Percentiles rank a stretch among this genome's conserved stretches.
phyloP scores from a whole-genome alignment of 2,888 invertebrate genomes.

The Standfussiana lucernea region DNA sequence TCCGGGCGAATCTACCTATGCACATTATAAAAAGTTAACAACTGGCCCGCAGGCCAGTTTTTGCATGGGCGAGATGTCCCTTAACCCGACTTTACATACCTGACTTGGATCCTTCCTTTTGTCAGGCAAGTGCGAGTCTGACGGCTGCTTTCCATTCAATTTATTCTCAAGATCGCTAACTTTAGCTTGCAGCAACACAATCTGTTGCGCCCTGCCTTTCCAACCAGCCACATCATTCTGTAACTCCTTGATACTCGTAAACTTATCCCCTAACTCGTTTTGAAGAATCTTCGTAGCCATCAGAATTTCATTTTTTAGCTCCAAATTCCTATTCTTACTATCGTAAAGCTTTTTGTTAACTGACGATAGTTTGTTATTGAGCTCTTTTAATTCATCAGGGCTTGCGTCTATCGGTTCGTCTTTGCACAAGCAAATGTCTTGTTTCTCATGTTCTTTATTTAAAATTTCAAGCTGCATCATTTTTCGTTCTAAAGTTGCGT shows the following conservation, averaged over 20 bases:
- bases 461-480: conserved; percentile 85
- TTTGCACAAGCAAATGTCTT: conserved; percentile 83
- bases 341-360: conserved; percentile 93
- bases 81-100: conserved; percentile 72
- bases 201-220: conserved; percentile 95
- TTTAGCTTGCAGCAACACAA: conserved; percentile 92
- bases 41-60: no score
- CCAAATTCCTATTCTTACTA: conserved; percentile 92
- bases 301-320: conserved; percentile 93
- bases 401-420: conserved; percentile 84
- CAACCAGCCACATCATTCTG: conserved; percentile 91
- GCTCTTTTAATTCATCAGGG: conserved; percentile 90
- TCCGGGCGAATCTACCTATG: no score
- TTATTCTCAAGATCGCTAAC: conserved; percentile 92
- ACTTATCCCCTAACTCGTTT: conserved; percentile 94
- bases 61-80: no score
- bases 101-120: conserved; percentile 82
- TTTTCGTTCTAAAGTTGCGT: conserved; percentile 88
- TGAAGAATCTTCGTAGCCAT: conserved; percentile 93
- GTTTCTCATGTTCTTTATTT: conserved; percentile 81
- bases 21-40: no score
- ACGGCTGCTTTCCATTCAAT: conserved; percentile 85
- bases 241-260: conserved; percentile 91
- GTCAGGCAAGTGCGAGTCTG: conserved; percentile 66
- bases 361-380: conserved; percentile 91